Evolutionary conservation across 92 coral and sea anemone genomes (phyloP), one percentile per base, ranked within the genome.

Genomic region (Pocillopora grandis): DNA sequence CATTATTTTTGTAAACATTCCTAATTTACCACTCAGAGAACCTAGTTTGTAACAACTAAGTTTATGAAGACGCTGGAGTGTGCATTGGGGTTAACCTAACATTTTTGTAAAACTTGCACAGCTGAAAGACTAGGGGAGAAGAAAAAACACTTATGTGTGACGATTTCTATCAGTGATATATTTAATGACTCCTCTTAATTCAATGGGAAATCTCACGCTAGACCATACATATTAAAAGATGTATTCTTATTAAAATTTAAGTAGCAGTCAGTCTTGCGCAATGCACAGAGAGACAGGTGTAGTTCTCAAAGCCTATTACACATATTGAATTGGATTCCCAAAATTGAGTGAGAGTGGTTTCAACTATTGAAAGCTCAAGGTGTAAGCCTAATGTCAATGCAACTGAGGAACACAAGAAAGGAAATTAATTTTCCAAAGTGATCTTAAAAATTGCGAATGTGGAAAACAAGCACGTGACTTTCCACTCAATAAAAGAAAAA

Each of bases 181-280:
- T 31, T n/a, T 12, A 60, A 62, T 62, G 37, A 61, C 60, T 27
- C 27, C 37, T 35, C 18, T 68, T 5, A 2, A 49, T 17, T 74
- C 62, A 62, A 71, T 62, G 79, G 79, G 61, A 82, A 72, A 82
- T 13, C 69, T 72, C 71, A 72, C 79, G 71, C 86, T 23, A 82
- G 27, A 21, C 61, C 11, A 71, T n/a, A 60, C 11, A n/a, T 10
- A 58, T 11, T 69, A 56, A 57, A 80, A 68, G 19, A 42, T 17
- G 14, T 3, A 70, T 36, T 37, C 61, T 60, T 9, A 1, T 16
- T 62, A 27, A 48, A 37, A 23, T 37, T 58, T 23, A 15, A 19
- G 42, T 17, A 12, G 58, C 20, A 74, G n/a, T 2, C 60, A 9
- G 58, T 31, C 59, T 62, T 80, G 85, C 85, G 77, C 68, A 58